phyloP scores from a whole-genome alignment of 1,140 invertebrate genomes.

The Hyles vespertilio region DNA sequence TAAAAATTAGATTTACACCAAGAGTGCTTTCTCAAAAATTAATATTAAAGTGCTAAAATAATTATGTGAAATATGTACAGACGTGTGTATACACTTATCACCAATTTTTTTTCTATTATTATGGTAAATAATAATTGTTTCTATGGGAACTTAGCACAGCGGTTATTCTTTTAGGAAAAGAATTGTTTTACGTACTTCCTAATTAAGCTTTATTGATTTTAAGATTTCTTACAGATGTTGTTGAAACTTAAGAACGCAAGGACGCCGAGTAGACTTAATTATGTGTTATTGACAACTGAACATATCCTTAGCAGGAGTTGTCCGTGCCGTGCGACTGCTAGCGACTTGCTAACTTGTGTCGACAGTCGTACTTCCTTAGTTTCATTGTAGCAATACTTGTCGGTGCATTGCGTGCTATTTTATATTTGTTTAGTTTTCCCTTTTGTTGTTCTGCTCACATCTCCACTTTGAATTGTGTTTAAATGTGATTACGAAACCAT shows the following conservation, averaged over 20 bases:
- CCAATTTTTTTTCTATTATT: slow-evolving; percentile 35
- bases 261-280: neutral
- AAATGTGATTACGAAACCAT: slow-evolving; percentile 70
- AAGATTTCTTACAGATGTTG: slow-evolving; percentile 24
- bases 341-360: no score
- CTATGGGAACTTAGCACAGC: slow-evolving; percentile 40
- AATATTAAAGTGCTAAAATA: slow-evolving; percentile 39
- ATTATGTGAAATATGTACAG: slow-evolving; percentile 30
- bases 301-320: no score
- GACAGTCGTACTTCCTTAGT: no score
- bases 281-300: no score
- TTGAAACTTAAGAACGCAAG: slow-evolving; percentile 1
- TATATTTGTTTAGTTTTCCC: neutral
- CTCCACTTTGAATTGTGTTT: slow-evolving; percentile 23
- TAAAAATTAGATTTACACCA: slow-evolving; percentile 29
- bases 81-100: slow-evolving; percentile 13
- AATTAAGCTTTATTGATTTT: slow-evolving; percentile 48
- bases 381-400: no score
- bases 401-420: no score
- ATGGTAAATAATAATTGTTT: slow-evolving; percentile 32
- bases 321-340: no score
- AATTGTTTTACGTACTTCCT: slow-evolving; percentile 59
- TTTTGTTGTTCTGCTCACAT: slow-evolving; percentile 10
- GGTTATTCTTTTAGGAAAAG: slow-evolving; percentile 73
- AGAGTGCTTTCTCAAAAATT: slow-evolving; percentile 64